Evolutionary conservation across 2,888 invertebrate species (phyloP), one percentile per base, ranked within the genome.

Genomic region (Lepidochrysops patricia): DNA sequence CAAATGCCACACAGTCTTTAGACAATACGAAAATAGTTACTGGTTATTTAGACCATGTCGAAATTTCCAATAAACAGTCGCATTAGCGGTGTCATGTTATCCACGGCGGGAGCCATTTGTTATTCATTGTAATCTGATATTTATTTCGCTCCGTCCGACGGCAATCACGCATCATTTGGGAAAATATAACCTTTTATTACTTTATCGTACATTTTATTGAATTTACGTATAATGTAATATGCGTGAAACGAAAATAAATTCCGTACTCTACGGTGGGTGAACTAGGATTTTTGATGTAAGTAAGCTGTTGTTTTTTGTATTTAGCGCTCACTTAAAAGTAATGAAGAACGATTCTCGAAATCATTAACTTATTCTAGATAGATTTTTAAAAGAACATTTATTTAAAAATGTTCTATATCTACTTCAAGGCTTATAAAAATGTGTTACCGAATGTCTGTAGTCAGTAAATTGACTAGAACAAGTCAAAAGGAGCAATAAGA

Each of bases 101-200:
- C 68, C 64, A 69, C 71, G 72, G 70, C 72, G 73, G 69, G 69
- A 70, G 73, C 73, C 73, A 72, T 81, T 80, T 77, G 77, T 80
- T 79, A 84, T 83, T 84, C 79, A 82, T 75, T 74, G 81, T 80
- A 82, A 84, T 78, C 75, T 73, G 77, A 84, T 80, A 82, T 72
- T 75, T 76, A 71, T 68, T 67, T 70, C 70, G 73, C 74, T 23
- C 23, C 23, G 73, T 72, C 72, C 72, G 67, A 70, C 66, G 66
- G 68, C 67, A 68, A 72, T 72, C 69, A 67, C 68, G 70, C 66
- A 68, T 62, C 64, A 64, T 66, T 67, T 65, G 65, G 69, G 69
- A 72, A 70, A 68, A 71, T 69, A 66, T 74, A 73, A 71, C 72
- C 70, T 73, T 76, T 74, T 71, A 71, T 68, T 68, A 61, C 49